Evolutionary conservation across 2,888 invertebrate species (phyloP).

Genomic region (Smittia aterrima): DNA sequence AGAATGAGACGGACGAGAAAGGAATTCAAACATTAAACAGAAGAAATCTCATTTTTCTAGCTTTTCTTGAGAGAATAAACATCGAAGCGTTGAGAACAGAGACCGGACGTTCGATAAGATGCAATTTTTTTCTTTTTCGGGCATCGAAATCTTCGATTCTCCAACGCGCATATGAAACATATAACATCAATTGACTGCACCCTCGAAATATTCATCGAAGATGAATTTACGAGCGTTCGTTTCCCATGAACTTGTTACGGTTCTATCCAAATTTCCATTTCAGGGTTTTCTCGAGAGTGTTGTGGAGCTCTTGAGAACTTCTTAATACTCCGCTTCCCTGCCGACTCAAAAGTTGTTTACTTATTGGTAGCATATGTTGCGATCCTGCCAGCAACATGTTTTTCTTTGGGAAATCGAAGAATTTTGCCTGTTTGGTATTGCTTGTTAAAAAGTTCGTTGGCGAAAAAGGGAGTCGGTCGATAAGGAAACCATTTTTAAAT

Average conservation of each 20-base stretch:
- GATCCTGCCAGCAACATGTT: slow-evolving; percentile 33
- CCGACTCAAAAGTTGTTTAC: slow-evolving; percentile 17
- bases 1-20: not conserved
- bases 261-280: no score
- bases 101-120: slow-evolving; percentile 34
- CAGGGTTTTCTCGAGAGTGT: no score
- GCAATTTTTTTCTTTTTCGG: slow-evolving; percentile 29
- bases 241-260: not conserved
- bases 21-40: slow-evolving; percentile 27
- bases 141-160: slow-evolving; percentile 37
- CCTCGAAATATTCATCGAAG: not conserved
- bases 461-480: not conserved
- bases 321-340: not conserved
- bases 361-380: slow-evolving; percentile 34
- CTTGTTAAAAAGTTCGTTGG: slow-evolving; percentile 30
- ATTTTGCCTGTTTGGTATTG: not conserved
- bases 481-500: slow-evolving; percentile 38
- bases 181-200: not conserved
- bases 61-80: slow-evolving; percentile 4
- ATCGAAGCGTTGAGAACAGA: not conserved
- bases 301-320: no score
- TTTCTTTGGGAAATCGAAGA: not conserved
- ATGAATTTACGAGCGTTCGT: not conserved
- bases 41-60: slow-evolving; percentile 39
- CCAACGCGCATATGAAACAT: not conserved